Evolutionary conservation across 2,888 invertebrate species (phyloP), one percentile per base, ranked within the genome.

Genomic region (Selenia dentaria): DNA sequence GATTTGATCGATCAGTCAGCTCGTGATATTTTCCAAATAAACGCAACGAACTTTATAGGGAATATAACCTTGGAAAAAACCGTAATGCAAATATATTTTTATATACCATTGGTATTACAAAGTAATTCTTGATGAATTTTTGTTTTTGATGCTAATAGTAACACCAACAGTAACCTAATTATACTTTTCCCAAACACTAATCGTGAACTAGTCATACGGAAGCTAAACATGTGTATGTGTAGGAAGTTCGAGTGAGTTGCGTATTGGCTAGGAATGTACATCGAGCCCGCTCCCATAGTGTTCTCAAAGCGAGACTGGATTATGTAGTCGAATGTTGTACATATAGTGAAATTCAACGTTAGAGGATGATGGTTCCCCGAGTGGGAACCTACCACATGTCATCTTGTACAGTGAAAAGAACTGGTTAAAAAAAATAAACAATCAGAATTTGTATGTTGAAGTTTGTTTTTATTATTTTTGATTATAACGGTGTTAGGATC

Each of bases 361-460:
- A 59, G 55, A 56, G n/a, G 57, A 65, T 53, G 54, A 64, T 51
- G 64, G 61, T 59, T 55, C 59, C 53, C 18, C 10, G 35, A 24
- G 55, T 70, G 68, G 69, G 69, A 54, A 57, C 49, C 58, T 43
- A 11, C 6, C n/a, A 25, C 26, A 20, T 31, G 43, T 49, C 59
- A 54, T 45, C 56, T 66, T 81, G 80, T 82, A 80, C 79, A 83
- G 78, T 76, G 67, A 64, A 72, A 51, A 47, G 33, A 53, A 60
- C 48, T 54, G 54, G 62, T 73, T 71, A 71, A 76, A 70, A 72
- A 2, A 25, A 82, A 77, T 79, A 85, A 86, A 83, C 67, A 83
- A 86, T 84, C 83, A 78, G 77, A 82, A 73, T 85, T 88, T 87
- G 77, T 81, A 80, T 79, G 79, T 78, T 72, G 67, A 57, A 71